Evolutionary conservation across 92 coral and sea anemone species (phyloP), one percentile per base, ranked within the genome.

Genomic region (Phymanthus crucifer): DNA sequence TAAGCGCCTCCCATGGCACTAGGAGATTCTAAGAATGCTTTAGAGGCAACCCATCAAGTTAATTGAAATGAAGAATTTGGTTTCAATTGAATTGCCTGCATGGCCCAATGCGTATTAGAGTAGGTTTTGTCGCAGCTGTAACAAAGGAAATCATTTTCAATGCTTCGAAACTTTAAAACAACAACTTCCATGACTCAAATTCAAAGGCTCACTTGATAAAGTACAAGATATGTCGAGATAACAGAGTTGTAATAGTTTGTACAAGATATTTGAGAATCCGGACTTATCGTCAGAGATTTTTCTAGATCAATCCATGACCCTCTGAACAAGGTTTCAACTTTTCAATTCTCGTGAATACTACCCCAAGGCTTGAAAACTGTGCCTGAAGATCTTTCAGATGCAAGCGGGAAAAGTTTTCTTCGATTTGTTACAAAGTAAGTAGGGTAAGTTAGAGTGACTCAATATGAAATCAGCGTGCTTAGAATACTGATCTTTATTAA

Each of bases 221-320:
- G 68, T 12, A 27, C 68, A 29, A 33, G 68, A 61, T 27, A 61
- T 29, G 34, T 4, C 35, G 17, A 0, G 34, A 61, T 61, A 61
- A 61, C 68, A 34, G 68, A 1, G 17, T 3, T 24, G 19, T 61
- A 8, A 61, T 24, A 29, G 33, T 23, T 61, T 61, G 27, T 61
- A 61, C 29, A 61, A 61, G 68, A 61, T 61, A 61, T 12, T 26
- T 23, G 17, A 61, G 68, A 61, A 61, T 61, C 68, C 68, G 26
- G 9, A 0, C 68, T 61, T 61, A 61, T 61, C 68, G 32, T 61
- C 68, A 26, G 27, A 34, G 34, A 8, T 61, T 54, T 27, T 61
- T 61, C 68, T 61, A 61, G 68, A 61, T 61, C 68, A 61, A 27
- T 61, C 68, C 34, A 24, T 8, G 17, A 8, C 0, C 68, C 13